These are phyloP conservation scores for Torymus tubicola DNA, from an alignment of 2,888 invertebrate genomes.

Conservation along the genomic window DNA sequence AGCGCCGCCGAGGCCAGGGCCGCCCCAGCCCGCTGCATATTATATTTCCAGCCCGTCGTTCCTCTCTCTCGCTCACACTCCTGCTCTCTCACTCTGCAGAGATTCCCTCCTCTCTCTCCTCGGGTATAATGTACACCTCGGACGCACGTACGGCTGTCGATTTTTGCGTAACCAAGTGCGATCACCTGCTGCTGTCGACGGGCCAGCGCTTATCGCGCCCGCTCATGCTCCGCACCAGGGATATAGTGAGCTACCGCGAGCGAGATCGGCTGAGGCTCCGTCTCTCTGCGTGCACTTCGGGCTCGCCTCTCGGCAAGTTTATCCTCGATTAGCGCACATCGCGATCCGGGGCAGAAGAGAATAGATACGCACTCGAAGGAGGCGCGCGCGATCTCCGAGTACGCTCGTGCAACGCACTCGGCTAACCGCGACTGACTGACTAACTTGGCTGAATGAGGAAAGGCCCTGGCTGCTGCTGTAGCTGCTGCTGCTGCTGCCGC, in stretches of 20 bases:
- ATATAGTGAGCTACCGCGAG: background rate
- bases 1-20: constrained; percentile 68
- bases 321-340: too few relatives aligned
- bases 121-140: too few relatives aligned
- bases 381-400: too few relatives aligned
- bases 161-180: too few relatives aligned
- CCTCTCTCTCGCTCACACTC: background rate
- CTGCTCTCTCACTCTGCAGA: background rate
- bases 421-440: constrained; percentile 63
- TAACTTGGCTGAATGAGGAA: constrained; percentile 71
- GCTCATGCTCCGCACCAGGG: constrained; percentile 6
- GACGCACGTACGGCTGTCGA: too few relatives aligned
- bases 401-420: constrained; percentile 24
- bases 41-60: constrained; percentile 33
- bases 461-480: constrained; percentile 61
- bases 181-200: background rate
- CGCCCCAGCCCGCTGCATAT: constrained; percentile 66
- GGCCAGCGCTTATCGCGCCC: background rate
- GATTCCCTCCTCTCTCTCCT: too few relatives aligned
- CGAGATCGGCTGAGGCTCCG: too few relatives aligned
- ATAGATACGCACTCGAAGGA: too few relatives aligned
- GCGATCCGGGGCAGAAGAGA: too few relatives aligned
- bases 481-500: constrained; percentile 5
- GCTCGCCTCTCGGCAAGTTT: too few relatives aligned
- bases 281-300: too few relatives aligned